Percentiles rank a stretch among this genome's conserved stretches.
Conservation (phyloP, 2,797 vertebrate species). For the Menidia menidia region DNA sequence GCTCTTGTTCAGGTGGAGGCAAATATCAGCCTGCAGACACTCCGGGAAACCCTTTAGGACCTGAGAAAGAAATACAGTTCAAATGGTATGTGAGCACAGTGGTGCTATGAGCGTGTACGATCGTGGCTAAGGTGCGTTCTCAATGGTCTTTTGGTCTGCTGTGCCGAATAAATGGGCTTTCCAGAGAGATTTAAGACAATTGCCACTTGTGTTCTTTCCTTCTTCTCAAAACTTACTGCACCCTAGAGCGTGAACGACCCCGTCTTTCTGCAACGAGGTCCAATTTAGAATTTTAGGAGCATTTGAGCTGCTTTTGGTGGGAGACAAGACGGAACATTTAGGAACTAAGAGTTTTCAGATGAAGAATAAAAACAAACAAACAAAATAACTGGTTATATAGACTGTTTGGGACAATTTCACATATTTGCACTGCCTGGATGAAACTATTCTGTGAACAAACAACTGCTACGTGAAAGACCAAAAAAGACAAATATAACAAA, state of each 20-base stretch:
- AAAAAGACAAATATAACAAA: no score
- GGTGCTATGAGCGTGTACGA: background rate
- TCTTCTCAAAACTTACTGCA: constrained; percentile 70
- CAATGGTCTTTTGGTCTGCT: constrained; percentile 16
- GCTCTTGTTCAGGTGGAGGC: constrained; percentile 96
- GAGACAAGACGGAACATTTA: constrained; percentile 55
- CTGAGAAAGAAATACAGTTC: constrained; percentile 73
- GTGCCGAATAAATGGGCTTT: constrained; percentile 40
- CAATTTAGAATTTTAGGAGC: constrained; percentile 11
- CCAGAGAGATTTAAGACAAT: constrained; percentile 61
- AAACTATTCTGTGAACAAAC: background rate
- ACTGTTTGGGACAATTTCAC: background rate
- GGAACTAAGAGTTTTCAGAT: constrained; percentile 33
- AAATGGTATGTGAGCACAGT: constrained; percentile 32
- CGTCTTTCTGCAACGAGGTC: constrained; percentile 1
- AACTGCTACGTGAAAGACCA: no score
- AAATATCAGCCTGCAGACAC: constrained; percentile 99
- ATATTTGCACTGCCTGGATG: background rate
- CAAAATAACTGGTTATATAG: background rate
- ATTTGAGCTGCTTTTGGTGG: constrained; percentile 31
- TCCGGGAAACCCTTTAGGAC: constrained; percentile 99
- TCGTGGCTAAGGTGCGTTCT: background rate
- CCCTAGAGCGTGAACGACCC: constrained; percentile 24
- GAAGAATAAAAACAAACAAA: constrained; percentile 18
- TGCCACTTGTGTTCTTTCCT: constrained; percentile 80